These are phyloP conservation scores for Pelobates fuscus DNA, from an alignment of 2,113 vertebrate species.

Conservation along the genomic window DNA sequence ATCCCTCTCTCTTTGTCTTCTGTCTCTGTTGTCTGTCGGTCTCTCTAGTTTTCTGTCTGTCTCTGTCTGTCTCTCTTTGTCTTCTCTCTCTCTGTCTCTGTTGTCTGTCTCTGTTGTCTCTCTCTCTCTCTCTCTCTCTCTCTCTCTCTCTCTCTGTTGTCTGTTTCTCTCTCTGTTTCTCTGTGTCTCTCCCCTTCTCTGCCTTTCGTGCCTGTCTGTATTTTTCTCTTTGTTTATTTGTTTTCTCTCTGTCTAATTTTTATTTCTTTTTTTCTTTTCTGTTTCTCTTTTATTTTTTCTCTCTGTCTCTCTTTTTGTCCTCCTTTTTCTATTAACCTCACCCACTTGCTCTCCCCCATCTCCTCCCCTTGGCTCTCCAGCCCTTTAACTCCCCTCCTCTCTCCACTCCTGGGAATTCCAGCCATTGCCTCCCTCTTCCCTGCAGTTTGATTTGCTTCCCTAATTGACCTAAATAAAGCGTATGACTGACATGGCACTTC, in stretches of 20 bases:
- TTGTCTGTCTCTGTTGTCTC: not conserved
- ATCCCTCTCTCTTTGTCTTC: too few species aligned
- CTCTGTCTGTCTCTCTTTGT: too few species aligned
- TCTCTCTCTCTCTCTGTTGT: not conserved
- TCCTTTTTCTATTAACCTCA: not conserved
- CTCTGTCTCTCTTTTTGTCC: slow-evolving; percentile 14
- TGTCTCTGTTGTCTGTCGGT: too few species aligned
- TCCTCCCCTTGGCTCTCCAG: not conserved
- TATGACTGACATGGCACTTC: slow-evolving; percentile 60
- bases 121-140: too few species aligned
- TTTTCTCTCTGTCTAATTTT: not conserved
- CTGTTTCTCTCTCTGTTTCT: too few species aligned
- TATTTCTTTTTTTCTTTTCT: not conserved
- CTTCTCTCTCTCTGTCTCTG: not conserved
- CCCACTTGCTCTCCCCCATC: not conserved
- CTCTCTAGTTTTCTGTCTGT: too few species aligned
- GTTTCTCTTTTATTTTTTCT: not conserved
- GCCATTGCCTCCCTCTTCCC: slow-evolving; percentile 52
- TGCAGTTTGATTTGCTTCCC: slow-evolving; percentile 73
- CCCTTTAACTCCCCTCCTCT: slow-evolving; percentile 21
- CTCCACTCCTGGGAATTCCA: slow-evolving; percentile 38
- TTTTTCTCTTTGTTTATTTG: not conserved
- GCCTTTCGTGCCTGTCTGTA: not conserved
- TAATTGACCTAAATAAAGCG: slow-evolving; percentile 86
- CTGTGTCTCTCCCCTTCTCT: not conserved